phyloP scores from a whole-genome alignment of 2,888 invertebrate species.

The Neoascia interrupta region DNA sequence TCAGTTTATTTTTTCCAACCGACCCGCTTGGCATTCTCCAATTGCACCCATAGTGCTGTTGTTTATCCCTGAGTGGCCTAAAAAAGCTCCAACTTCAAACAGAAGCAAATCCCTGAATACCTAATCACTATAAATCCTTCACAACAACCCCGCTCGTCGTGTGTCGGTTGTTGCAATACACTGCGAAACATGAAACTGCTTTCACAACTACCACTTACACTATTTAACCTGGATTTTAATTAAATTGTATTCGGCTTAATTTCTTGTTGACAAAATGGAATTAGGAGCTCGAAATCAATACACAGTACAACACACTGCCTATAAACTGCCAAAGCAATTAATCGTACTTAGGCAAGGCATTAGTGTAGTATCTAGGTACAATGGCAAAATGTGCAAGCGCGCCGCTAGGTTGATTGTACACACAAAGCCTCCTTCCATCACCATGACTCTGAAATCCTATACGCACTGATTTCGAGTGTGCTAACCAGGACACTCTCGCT shows the following conservation, averaged over 20 bases:
- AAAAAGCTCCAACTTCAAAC: not conserved
- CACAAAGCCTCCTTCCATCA: not conserved
- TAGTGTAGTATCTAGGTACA: too few species aligned
- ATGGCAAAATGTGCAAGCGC: not conserved
- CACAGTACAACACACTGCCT: constrained; percentile 5
- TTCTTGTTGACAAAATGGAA: constrained; percentile 31
- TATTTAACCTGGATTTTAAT: not conserved
- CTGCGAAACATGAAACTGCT: not conserved
- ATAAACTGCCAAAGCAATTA: constrained; percentile 23
- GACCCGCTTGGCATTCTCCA: too few species aligned
- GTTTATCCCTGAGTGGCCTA: too few species aligned
- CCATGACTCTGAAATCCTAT: not conserved
- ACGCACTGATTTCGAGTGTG: not conserved
- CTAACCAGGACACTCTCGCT: constrained; percentile 29
- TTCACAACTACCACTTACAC: not conserved
- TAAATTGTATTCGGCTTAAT: constrained; percentile 2
- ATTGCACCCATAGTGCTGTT: too few species aligned
- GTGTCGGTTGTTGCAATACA: too few species aligned
- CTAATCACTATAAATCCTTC: not conserved
- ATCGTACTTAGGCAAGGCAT: constrained; percentile 10
- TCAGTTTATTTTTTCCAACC: too few species aligned
- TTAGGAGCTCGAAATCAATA: constrained; percentile 20
- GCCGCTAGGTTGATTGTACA: not conserved
- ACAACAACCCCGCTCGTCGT: not conserved
- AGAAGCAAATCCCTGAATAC: not conserved